A percentile compares a stretch with the other conserved stretches of the same genome.
Conservation (phyloP, 2,888 invertebrate genomes). For the Falcaria lacertinaria region DNA sequence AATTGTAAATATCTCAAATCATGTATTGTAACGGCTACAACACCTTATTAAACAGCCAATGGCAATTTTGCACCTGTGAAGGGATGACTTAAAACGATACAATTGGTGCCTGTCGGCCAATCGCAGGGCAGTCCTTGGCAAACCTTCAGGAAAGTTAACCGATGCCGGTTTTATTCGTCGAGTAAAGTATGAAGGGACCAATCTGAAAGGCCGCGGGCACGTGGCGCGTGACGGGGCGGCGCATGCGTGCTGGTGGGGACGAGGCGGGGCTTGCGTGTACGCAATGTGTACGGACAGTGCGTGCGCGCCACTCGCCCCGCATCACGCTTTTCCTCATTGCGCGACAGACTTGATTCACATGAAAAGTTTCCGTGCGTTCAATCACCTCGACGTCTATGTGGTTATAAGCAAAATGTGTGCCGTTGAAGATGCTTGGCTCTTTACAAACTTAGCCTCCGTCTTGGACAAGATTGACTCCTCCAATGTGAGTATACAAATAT, state of each 20-base stretch:
- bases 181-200: slow-evolving; percentile 59
- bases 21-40: background rate
- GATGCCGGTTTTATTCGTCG: slow-evolving; percentile 53
- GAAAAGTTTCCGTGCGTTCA: slow-evolving; percentile 22
- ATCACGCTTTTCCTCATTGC: slow-evolving; percentile 25
- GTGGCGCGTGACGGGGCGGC: slow-evolving; percentile 44
- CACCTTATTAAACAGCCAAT: background rate
- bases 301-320: slow-evolving; percentile 50
- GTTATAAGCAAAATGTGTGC: slow-evolving; percentile 37
- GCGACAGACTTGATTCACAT: slow-evolving; percentile 4
- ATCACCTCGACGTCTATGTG: slow-evolving; percentile 16
- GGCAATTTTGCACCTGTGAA: background rate
- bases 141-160: slow-evolving; percentile 44
- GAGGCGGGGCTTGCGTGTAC: slow-evolving; percentile 60
- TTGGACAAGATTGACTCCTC: slow-evolving; percentile 41
- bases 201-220: slow-evolving; percentile 53
- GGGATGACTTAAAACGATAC: background rate
- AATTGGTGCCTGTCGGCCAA: slow-evolving; percentile 33
- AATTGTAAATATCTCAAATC: background rate
- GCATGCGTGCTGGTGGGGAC: slow-evolving; percentile 42
- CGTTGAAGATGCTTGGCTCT: slow-evolving; percentile 42
- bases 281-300: slow-evolving; percentile 69
- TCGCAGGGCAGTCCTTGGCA: slow-evolving; percentile 44
- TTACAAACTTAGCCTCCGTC: slow-evolving; percentile 35
- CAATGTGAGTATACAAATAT: slow-evolving; percentile 34